Conservation (phyloP, 2,797 vertebrate genomes). For the Sylvia borin region DNA sequence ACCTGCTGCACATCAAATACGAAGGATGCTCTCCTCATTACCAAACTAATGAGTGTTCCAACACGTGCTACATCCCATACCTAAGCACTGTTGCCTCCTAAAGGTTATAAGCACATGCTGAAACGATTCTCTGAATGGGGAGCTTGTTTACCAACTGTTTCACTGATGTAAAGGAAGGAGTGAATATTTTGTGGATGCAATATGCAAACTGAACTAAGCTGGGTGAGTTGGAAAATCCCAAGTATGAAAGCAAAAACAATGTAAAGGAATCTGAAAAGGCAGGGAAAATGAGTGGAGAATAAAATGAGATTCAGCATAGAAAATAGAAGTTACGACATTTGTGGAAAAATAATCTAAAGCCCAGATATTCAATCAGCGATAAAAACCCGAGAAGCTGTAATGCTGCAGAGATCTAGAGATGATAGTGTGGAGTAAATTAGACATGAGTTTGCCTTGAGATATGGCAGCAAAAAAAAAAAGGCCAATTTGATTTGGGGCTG, state of each 20-base stretch:
- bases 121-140: not conserved
- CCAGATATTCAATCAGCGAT: conserved; percentile 55
- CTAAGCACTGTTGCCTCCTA: not conserved
- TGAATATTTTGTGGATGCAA: not conserved
- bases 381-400: conserved; percentile 47
- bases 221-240: not conserved
- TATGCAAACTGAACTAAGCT: not conserved
- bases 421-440: conserved; percentile 62
- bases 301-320: conserved; percentile 52
- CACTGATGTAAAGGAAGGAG: not conserved
- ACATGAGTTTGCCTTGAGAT: conserved; percentile 72
- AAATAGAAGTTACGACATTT: conserved; percentile 35
- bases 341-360: conserved; percentile 62
- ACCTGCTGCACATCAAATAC: not conserved
- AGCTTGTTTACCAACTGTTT: not conserved
- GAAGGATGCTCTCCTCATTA: not conserved
- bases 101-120: not conserved
- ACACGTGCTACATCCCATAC: not conserved
- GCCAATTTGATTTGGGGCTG: conserved; percentile 66
- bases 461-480: conserved; percentile 52
- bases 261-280: not conserved
- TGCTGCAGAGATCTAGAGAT: conserved; percentile 59
- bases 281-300: not conserved
- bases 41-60: not conserved
- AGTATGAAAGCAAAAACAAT: conserved; percentile 8